Base-by-base conservation (phyloP, 1,140 invertebrate species). In the Sminthurides bifidus region DNA sequence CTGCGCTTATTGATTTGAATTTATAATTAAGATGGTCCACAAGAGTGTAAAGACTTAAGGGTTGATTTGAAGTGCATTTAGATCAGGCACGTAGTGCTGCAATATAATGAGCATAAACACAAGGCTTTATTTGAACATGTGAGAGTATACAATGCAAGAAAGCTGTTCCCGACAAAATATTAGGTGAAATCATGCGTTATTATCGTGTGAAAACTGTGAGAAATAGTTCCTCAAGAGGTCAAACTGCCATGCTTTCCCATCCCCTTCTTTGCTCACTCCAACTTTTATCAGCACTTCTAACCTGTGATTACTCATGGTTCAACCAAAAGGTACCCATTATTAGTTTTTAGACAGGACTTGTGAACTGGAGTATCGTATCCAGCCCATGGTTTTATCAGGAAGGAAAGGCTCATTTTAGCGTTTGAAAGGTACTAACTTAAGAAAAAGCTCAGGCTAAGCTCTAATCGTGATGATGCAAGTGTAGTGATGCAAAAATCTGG, bases 201-300 rank as follows among this genome's bases (percentile, higher is more conserved):
- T 51, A 54, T 59, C 52, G 57, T 59, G 57, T 59, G 57, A 59
- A 59, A 59, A 59, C 49, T 59, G 57, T 59, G 51, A 59, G 54
- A 53, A 54, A 52, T 49, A 43, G 26, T 33, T 59, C 23, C 19
- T 46, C 23, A 46, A 46, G 40, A 41, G 49, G 41, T 58, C 56
- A 52, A 19, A 21, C 29, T 29, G 17, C 43, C 14, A 17, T 45
- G 43, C 29, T 26, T 45, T 17, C 24, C 24, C 6, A 33, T 30
- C 21, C 5, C 29, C 8, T 48, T 6, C 6, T 50, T 17, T 6
- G 8, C 5, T n/a, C 35, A 29, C 4, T 26, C 4, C 4, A 46
- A 59, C 50, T 31, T 43, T 53, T 59, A 59, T 58, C 41, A 26
- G 52, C 26, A 46, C 53, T 43, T 30, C 26, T 30, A 59, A 53